Evolutionary conservation across 2,797 vertebrate genomes (phyloP).

Genomic region (Pangasius sanitwongsei): DNA sequence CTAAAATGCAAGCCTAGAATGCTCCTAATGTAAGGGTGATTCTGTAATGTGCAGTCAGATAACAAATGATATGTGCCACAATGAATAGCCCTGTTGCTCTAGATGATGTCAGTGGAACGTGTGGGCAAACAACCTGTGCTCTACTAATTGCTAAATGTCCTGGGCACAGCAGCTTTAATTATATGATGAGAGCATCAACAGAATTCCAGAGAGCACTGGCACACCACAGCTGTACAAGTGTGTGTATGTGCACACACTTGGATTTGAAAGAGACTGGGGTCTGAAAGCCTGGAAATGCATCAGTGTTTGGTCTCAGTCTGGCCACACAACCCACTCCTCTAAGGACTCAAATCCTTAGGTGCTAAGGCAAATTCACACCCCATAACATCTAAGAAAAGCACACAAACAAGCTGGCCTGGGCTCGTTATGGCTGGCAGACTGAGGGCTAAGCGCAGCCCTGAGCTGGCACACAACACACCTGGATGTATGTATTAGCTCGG

Average conservation of each 20-base stretch:
- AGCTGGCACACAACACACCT: background rate
- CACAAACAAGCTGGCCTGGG: constrained; percentile 48
- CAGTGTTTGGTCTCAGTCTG: constrained; percentile 13
- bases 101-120: constrained; percentile 28
- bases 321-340: background rate
- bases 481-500: background rate
- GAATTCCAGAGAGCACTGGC: constrained; percentile 34
- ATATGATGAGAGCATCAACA: constrained; percentile 28
- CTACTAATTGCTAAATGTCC: constrained; percentile 47
- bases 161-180: constrained; percentile 32
- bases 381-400: constrained; percentile 49
- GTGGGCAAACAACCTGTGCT: constrained; percentile 40
- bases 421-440: constrained; percentile 15
- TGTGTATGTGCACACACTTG: background rate
- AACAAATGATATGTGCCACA: constrained; percentile 29
- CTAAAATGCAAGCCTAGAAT: background rate
- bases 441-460: background rate
- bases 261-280: background rate
- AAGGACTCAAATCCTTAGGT: constrained; percentile 38
- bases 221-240: constrained; percentile 24
- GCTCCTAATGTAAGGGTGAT: background rate
- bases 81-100: constrained; percentile 32
- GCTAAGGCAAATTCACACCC: constrained; percentile 40
- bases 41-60: constrained; percentile 5
- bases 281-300: background rate